Base-by-base conservation (phyloP, 2,797 vertebrate genomes). In the Caiman crocodilus region DNA sequence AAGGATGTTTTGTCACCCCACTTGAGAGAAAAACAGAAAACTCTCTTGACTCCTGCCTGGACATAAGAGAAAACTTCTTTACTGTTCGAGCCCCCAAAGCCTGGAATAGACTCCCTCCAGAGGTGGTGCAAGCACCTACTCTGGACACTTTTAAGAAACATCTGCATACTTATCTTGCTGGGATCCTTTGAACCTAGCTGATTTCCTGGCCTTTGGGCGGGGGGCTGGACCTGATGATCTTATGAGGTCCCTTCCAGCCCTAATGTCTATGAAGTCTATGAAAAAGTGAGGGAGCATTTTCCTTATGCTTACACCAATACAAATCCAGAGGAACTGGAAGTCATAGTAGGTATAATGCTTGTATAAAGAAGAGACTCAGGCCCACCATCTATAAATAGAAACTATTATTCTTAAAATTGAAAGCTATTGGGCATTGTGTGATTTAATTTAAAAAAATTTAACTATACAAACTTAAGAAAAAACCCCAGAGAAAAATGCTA, bases 391-490 rank as follows among this genome's bases (percentile, higher is more conserved):
- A 5, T 35, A 92, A 80, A 6, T 74, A 91, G 69, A 94, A 89
- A 90, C 2, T 76, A 7, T 55, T 87, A 84, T 17, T 82, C 64
- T 69, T 61, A 80, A 93, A 78, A 77, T 16, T 10, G 69, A 81
- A 81, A 91, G 76, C 58, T 57, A 65, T 21, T 71, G 23, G 21
- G 26, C 77, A 93, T 87, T 86, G 59, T 23, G 21, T 5, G 12
- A 9, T 73, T 85, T 87, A 56, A 87, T 89, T 92, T 91, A 63
- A 80, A 84, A 84, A 87, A 60, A 91, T 32, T 14, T 73, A 42
- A 23, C 67, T 73, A 42, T 42, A 73, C 35, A 73, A 67, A 50
- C 21, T 21, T 50, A 73, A 26, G 7, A 73, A 76, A 13, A 79
- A 91, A 23, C 2, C 10, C 18, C 32, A 55, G 65, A 88, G 84